Evolutionary conservation across 2,888 invertebrate species (phyloP), one percentile per base, ranked within the genome.

Genomic region (Hirtodrosophila confusa): DNA sequence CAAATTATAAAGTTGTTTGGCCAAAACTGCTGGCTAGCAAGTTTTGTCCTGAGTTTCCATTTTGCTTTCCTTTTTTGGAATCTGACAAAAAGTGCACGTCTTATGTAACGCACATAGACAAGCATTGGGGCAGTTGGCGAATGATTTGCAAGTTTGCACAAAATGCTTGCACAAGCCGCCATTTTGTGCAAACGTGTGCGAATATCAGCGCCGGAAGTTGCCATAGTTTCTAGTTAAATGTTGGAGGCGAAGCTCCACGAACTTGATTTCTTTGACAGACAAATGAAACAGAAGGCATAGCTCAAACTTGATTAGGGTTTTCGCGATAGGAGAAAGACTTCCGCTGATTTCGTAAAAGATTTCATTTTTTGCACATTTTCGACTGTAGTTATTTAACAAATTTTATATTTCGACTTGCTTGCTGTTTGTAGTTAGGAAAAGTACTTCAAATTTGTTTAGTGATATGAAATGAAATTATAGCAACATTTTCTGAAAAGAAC

Each of bases 81-180:
- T 31, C 6, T 24, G 8, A 37, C 47, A 57, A 31, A 49, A 57
- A 45, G 63, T 58, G 86, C 80, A 86, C 88, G 84, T 86, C 74
- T 87, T 75, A 82, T 82, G 69, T 71, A 83, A 83, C 77, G 80
- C 78, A 83, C 74, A 78, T 73, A 78, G 82, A 87, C 85, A 80
- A 86, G 87, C 82, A 80, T 85, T 80, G 75, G 75, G 88, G 79
- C 79, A 87, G 78, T 80, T 75, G 87, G 51, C 65, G 79, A 82
- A 87, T 85, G 82, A 82, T 82, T 82, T 87, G 82, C 87, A 87
- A 82, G 82, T 82, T 85, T 78, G 82, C 82, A 80, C 87, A 82
- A 82, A 82, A 71, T 66, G 45, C 69, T 62, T 39, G 61, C 50
- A 58, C 54, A 75, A 53, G 69, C 50, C 63, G 57, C 10, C 64